phyloP scores from a whole-genome alignment of 2,797 vertebrate genomes.

The Rhinogobio ventralis region DNA sequence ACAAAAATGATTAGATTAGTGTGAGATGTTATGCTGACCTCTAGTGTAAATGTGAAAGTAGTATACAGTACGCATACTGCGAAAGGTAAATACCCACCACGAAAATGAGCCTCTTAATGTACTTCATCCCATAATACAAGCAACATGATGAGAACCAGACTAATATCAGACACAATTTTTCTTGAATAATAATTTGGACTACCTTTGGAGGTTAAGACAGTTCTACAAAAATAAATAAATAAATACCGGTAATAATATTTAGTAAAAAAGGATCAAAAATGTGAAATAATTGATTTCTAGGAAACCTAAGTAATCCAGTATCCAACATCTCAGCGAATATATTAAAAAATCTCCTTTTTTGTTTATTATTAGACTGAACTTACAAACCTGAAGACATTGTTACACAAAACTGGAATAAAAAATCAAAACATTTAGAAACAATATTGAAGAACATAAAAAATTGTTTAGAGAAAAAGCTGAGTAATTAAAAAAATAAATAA shows the following conservation, averaged over 20 bases:
- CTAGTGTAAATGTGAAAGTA: neutral
- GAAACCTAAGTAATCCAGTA: neutral
- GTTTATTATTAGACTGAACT: neutral
- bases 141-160: neutral
- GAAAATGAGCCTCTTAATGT: neutral
- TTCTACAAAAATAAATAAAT: neutral
- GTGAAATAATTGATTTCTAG: neutral
- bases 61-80: neutral
- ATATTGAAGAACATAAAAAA: neutral
- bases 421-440: neutral
- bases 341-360: neutral
- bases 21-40: neutral
- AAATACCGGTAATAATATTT: no score
- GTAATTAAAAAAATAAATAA: no score
- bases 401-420: neutral
- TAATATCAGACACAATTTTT: neutral
- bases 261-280: neutral
- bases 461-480: neutral
- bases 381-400: neutral
- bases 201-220: neutral
- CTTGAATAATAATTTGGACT: neutral
- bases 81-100: neutral
- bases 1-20: neutral
- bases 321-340: neutral
- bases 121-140: neutral